Conservation (phyloP, 2,888 invertebrate species). For the Venusia cambrica region DNA sequence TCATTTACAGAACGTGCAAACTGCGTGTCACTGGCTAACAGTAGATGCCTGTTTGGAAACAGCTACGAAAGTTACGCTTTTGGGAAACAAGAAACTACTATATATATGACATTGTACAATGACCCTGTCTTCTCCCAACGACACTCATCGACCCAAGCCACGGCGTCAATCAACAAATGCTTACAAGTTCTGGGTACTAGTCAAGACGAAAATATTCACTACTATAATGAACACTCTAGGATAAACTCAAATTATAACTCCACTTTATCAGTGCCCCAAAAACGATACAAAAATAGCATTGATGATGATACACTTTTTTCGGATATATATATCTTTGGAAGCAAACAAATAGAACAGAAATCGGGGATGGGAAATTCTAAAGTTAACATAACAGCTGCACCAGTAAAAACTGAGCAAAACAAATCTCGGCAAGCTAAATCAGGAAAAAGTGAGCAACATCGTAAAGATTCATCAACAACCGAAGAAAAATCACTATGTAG, state of each 20-base stretch:
- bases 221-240: slow-evolving; percentile 15
- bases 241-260: slow-evolving; percentile 36
- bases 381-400: slow-evolving; percentile 16
- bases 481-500: slow-evolving; percentile 20
- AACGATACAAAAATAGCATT: slow-evolving; percentile 23
- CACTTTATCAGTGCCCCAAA: slow-evolving; percentile 29
- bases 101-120: slow-evolving; percentile 58
- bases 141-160: slow-evolving; percentile 63
- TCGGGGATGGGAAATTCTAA: slow-evolving; percentile 59
- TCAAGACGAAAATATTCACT: slow-evolving; percentile 11
- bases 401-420: slow-evolving; percentile 26
- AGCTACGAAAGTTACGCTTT: slow-evolving; percentile 14
- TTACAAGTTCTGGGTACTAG: slow-evolving; percentile 48
- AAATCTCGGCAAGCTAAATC: slow-evolving; percentile 28
- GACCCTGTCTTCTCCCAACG: slow-evolving; percentile 37
- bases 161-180: slow-evolving; percentile 69
- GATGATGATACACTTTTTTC: slow-evolving; percentile 34
- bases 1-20: slow-evolving; percentile 39
- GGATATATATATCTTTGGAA: slow-evolving; percentile 58
- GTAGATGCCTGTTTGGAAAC: slow-evolving; percentile 16
- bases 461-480: too few species aligned
- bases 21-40: slow-evolving; percentile 31
- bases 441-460: too few species aligned
- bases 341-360: slow-evolving; percentile 40
- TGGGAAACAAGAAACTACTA: slow-evolving; percentile 42